Conservation (phyloP, 2,888 invertebrate genomes). For the Byasa hedistus region DNA sequence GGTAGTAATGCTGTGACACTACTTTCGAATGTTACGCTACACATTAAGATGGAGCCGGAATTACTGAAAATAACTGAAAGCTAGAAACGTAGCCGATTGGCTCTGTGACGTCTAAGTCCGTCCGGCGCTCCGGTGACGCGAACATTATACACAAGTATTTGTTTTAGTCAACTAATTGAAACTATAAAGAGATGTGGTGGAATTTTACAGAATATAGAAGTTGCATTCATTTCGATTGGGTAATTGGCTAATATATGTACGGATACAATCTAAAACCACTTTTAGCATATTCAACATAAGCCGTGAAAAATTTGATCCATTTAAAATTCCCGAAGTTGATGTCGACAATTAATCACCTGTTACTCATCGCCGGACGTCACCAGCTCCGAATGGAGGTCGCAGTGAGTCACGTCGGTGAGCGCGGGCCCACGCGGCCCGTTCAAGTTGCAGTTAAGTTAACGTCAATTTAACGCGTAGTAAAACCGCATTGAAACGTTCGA, state of each 20-base stretch:
- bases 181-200: too few relatives aligned
- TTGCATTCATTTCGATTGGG: too few relatives aligned
- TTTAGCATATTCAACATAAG: not conserved
- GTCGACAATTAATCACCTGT: slow-evolving; percentile 12
- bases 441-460: slow-evolving; percentile 46
- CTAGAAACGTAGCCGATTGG: slow-evolving; percentile 39
- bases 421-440: slow-evolving; percentile 37
- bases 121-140: not conserved
- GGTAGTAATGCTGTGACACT: slow-evolving; percentile 18
- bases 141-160: slow-evolving; percentile 7
- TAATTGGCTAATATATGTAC: too few relatives aligned
- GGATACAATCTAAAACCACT: too few relatives aligned
- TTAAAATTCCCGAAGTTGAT: not conserved
- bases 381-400: slow-evolving; percentile 1
- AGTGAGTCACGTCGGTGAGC: slow-evolving; percentile 6
- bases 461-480: slow-evolving; percentile 49
- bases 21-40: slow-evolving; percentile 39
- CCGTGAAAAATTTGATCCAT: not conserved
- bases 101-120: slow-evolving; percentile 24
- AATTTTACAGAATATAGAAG: too few relatives aligned
- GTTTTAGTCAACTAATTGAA: slow-evolving; percentile 10
- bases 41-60: slow-evolving; percentile 44
- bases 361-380: slow-evolving; percentile 9
- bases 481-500: slow-evolving; percentile 49
- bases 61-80: slow-evolving; percentile 51